Evolutionary conservation across 1,140 invertebrate genomes (phyloP).

Genomic region (Rhopalosiphum padi): DNA sequence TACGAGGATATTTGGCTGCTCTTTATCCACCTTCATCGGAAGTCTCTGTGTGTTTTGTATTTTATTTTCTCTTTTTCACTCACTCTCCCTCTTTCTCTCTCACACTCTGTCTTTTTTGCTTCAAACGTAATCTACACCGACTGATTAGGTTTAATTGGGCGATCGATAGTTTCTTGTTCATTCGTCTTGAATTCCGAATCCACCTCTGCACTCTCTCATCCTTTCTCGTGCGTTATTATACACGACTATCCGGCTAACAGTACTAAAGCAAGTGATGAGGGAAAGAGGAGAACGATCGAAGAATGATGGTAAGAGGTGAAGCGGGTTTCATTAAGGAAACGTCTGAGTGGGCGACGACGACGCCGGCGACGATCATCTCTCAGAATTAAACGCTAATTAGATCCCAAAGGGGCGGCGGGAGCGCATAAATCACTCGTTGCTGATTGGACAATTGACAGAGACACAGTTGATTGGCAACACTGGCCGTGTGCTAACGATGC

Average conservation of each 20-base stretch:
- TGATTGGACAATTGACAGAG: constrained; percentile 57
- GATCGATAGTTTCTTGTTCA: constrained; percentile 37
- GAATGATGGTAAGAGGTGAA: background rate
- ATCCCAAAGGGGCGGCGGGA: constrained; percentile 54
- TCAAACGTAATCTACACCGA: constrained; percentile 35
- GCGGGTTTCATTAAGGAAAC: constrained; percentile 49
- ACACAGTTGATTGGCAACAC: constrained; percentile 52
- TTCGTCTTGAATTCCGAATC: constrained; percentile 34
- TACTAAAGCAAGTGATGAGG: background rate
- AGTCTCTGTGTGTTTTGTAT: constrained; percentile 6
- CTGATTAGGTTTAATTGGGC: constrained; percentile 47
- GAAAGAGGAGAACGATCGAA: background rate
- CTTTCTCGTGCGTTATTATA: background rate
- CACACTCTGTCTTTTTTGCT: background rate
- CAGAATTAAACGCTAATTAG: constrained; percentile 57
- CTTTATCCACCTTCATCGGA: background rate
- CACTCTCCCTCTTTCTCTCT: background rate
- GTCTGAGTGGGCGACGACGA: constrained; percentile 30
- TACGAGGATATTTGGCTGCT: background rate
- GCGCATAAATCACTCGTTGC: constrained; percentile 52
- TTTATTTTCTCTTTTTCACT: background rate
- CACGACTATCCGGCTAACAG: background rate
- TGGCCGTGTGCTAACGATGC: constrained; percentile 25
- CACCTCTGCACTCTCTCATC: background rate
- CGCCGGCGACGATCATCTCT: constrained; percentile 32